Conservation (phyloP, 2,113 vertebrate genomes). For the Aegithalos caudatus region DNA sequence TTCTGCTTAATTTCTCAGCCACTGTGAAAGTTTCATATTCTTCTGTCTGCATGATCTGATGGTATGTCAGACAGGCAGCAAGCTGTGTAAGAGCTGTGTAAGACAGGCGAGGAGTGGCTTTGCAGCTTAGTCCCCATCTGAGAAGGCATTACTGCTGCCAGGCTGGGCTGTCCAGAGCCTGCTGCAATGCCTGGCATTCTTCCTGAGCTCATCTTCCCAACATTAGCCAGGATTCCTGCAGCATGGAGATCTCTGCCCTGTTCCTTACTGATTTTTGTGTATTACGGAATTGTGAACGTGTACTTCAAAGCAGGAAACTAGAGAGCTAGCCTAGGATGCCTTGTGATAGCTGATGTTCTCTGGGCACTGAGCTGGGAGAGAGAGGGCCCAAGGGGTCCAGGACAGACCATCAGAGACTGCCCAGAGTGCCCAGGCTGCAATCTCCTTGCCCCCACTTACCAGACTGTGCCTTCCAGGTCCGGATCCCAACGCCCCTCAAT, state of each 20-base stretch:
- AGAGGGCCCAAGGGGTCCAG: background rate
- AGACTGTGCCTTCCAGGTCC: conserved; percentile 80
- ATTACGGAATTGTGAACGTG: background rate
- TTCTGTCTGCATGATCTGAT: background rate
- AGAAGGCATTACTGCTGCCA: background rate
- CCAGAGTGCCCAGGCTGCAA: background rate
- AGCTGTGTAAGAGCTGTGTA: background rate
- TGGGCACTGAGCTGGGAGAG: background rate
- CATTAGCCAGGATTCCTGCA: background rate
- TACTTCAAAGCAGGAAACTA: background rate
- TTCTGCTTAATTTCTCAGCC: background rate
- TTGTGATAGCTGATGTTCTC: background rate
- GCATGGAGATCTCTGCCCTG: background rate
- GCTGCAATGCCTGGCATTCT: background rate
- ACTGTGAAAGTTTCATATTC: background rate
- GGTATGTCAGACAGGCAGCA: background rate
- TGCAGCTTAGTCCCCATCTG: background rate
- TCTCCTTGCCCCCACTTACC: background rate
- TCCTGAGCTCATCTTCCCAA: background rate
- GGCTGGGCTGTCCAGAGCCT: background rate
- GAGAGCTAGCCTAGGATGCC: background rate
- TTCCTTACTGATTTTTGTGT: background rate
- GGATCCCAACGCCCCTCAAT: conserved; percentile 96
- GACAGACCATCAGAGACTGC: background rate
- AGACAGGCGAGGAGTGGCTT: background rate